These are phyloP conservation scores for Onychostruthus taczanowskii DNA, from an alignment of 2,113 vertebrate genomes.

Conservation along the genomic window DNA sequence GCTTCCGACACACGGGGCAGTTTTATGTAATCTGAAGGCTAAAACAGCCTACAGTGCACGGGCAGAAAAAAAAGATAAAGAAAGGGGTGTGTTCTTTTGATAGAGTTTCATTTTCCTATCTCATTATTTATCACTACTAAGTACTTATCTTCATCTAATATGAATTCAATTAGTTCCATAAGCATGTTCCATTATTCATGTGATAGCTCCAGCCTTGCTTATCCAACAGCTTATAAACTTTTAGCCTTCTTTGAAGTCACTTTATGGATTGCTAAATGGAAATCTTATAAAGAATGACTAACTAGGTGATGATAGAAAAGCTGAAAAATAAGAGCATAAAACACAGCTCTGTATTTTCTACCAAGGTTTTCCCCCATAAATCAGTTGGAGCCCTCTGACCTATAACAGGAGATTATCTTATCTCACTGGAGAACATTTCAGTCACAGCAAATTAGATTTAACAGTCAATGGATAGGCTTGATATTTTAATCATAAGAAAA, in stretches of 20 bases:
- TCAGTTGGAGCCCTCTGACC: constrained; percentile 71
- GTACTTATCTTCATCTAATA: constrained; percentile 56
- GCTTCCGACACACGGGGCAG: background rate
- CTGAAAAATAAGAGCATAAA: constrained; percentile 69
- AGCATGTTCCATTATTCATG: constrained; percentile 72
- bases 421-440: constrained; percentile 67
- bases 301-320: constrained; percentile 79
- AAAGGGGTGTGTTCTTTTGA: background rate
- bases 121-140: constrained; percentile 39
- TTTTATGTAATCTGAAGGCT: background rate
- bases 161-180: constrained; percentile 72
- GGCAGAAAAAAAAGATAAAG: background rate
- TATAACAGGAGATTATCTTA: constrained; percentile 67
- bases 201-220: constrained; percentile 42
- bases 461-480: constrained; percentile 65
- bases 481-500: constrained; percentile 66
- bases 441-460: constrained; percentile 70
- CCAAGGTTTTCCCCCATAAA: constrained; percentile 71
- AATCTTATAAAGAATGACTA: constrained; percentile 74
- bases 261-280: constrained; percentile 73
- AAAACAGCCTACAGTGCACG: background rate
- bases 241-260: constrained; percentile 77
- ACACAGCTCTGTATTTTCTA: constrained; percentile 72
- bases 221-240: constrained; percentile 65
- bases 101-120: constrained; percentile 8